Evolutionary conservation across 2,113 vertebrate species (phyloP), one percentile per base, ranked within the genome.

Genomic region (Chelonoidis abingdonii): DNA sequence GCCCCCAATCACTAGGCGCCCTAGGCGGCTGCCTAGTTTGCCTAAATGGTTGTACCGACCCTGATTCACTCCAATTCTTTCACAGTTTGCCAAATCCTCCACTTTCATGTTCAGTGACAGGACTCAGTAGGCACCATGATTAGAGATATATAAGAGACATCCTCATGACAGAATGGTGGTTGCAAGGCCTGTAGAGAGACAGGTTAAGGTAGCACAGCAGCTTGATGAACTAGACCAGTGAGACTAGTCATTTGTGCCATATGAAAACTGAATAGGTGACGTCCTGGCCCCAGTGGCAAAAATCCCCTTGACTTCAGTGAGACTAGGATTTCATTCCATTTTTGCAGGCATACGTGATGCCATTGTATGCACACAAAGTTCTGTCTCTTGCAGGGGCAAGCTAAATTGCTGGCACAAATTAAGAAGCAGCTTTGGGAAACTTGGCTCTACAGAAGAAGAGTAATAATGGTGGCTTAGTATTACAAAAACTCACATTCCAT

Each of bases 71-170:
- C 44, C 44, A 65, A 0, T 21, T 0, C 0, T 47, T 10, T 88
- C 88, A 22, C 85, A 41, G 79, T 47, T 82, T 94, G 92, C 87
- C 85, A 89, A 31, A 83, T 80, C 85, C 75, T 79, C 72, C 83
- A 47, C 52, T 91, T 65, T 38, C 53, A 1, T 93, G 44, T 83
- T 91, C 47, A 54, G 56, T 85, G 84, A 47, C 79, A 85, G 88
- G 35, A 27, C 54, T 9, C 41, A 41, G 3, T 90, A 86, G 75
- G 88, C 91, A 91, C 93, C 75, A 81, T 72, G 35, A 38, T 94
- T 89, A 90, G 84, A 93, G 86, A 56, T 24, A 1, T 6, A n/a
- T 5, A 17, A 10, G 49, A 93, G 85, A 50, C 65, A 83, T 90
- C 38, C 86, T 54, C 50, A 47, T 69, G 87, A 86, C 90, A 81